Percentiles rank a stretch among this genome's conserved stretches.
Conservation (phyloP, 2,888 invertebrate species). For the Chalcosyrphus nemorum region DNA sequence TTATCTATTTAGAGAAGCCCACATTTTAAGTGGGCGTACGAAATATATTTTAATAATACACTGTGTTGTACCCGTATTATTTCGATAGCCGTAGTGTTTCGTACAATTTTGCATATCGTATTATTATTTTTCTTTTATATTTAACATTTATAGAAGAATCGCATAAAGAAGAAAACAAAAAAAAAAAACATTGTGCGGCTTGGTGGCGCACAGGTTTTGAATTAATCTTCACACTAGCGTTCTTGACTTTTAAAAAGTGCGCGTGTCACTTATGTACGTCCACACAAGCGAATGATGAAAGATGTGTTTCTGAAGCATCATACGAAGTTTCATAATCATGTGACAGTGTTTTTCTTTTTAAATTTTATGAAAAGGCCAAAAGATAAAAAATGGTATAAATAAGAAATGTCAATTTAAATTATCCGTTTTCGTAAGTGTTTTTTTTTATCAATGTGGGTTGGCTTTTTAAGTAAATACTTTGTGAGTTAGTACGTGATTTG, state of each 20-base stretch:
- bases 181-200: neutral
- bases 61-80: neutral
- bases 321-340: constrained; percentile 23
- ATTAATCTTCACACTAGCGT: neutral
- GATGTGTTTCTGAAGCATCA: constrained; percentile 3
- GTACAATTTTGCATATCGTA: neutral
- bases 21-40: constrained; percentile 32
- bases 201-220: neutral
- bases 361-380: neutral
- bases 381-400: neutral
- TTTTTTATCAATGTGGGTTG: neutral
- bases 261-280: constrained; percentile 1
- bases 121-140: constrained; percentile 33
- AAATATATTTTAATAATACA: constrained; percentile 44
- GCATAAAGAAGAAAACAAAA: neutral
- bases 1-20: constrained; percentile 25
- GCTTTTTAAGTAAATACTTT: too few relatives aligned
- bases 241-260: neutral
- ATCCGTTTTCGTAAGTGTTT: neutral
- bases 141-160: neutral
- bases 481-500: too few relatives aligned
- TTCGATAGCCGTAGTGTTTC: neutral
- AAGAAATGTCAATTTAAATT: neutral
- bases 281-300: constrained; percentile 2
- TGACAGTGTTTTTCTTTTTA: neutral